phyloP scores from a whole-genome alignment of 2,113 vertebrate genomes.

The Sisor rabdophorus region DNA sequence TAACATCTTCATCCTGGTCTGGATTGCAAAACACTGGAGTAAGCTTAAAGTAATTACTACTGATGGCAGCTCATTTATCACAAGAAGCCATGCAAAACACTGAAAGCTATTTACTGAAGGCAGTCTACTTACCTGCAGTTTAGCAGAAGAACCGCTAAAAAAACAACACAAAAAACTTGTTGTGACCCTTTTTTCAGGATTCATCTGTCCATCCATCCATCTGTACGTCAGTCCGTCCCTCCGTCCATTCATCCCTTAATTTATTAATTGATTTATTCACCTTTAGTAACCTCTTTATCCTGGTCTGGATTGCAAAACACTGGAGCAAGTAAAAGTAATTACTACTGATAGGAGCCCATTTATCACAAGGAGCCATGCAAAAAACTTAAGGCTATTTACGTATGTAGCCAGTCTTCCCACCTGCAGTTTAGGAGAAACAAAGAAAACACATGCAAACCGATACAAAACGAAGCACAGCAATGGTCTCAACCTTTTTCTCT shows the following conservation, averaged over 20 bases:
- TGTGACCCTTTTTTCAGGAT: neutral
- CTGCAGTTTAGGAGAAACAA: neutral
- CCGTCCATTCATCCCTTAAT: neutral
- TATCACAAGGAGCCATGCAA: neutral
- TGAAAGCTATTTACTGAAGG: neutral
- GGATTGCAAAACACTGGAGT: neutral
- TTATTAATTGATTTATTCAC: neutral
- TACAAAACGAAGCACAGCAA: neutral
- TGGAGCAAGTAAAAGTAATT: neutral
- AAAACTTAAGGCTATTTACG: neutral
- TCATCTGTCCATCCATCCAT: neutral
- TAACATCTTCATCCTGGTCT: neutral
- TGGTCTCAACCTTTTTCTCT: neutral
- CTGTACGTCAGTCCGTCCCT: neutral
- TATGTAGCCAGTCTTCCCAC: neutral
- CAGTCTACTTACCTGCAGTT: neutral
- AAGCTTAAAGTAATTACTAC: neutral
- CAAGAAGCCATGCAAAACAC: neutral
- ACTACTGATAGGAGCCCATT: neutral
- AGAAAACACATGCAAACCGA: no score
- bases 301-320: neutral
- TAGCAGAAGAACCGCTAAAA: no score
- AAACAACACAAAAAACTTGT: neutral
- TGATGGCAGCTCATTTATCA: neutral
- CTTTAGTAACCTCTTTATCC: neutral